Evolutionary conservation across 2,797 vertebrate genomes (phyloP), one percentile per base, ranked within the genome.

Genomic region (Moxostoma hubbsi): DNA sequence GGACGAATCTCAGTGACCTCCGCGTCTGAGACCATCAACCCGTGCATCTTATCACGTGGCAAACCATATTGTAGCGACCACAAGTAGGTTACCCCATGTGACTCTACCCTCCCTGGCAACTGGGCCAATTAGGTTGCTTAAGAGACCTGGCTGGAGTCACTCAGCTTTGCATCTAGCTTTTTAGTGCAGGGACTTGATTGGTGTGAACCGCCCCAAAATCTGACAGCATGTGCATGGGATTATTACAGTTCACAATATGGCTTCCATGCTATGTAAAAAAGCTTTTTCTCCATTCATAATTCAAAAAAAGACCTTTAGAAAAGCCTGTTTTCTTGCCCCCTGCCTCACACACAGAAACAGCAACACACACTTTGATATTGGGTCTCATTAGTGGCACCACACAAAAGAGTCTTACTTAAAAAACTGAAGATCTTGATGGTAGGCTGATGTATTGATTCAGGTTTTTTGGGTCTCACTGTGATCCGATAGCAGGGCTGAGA

Each of bases 291-390:
- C 9, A 77, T 83, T 65, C 82, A 77, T 80, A 80, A 83, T 83
- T 83, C 77, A 83, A 73, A 79, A 13, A 9, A 62, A 80, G 77
- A 83, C 61, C 72, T 75, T 79, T 79, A 79, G 51, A 75, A 16
- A 67, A 55, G 47, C 45, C 81, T 66, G 65, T 57, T 77, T 47
- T 16, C 43, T 59, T 73, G 66, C 76, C 67, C 81, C 79, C 36
- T n/a, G 63, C 13, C 13, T 24, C 66, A 68, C 54, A 49, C 36
- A 36, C 36, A 36, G 36, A 51, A 43, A 54, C 43, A 7, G 50
- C 43, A n/a, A 51, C 18, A 24, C n/a, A 43, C 46, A 15, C 58
- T 55, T 49, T 13, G 0, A 47, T 55, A 47, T 47, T 65, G 61
- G 71, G 24, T 15, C 62, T 36, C 36, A 36, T 36, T 36, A 36